A percentile compares a stretch with the other conserved stretches of the same genome.
Conservation (phyloP, 2,797 vertebrate species). For the Pangasius krempfi region DNA sequence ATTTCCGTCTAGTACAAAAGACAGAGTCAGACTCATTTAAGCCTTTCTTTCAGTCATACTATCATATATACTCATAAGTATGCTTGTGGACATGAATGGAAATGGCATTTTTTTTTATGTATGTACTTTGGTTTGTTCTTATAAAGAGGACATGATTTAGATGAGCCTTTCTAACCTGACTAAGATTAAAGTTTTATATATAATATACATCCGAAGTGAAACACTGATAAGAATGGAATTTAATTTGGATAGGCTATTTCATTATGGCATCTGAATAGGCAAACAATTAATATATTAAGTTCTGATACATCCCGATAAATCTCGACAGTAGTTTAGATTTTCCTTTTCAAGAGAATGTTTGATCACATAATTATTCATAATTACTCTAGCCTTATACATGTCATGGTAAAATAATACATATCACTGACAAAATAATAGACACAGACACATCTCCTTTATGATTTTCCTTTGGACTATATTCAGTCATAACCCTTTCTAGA, state of each 20-base stretch:
- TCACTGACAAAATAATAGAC: slow-evolving; percentile 29
- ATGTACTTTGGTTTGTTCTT: slow-evolving; percentile 10
- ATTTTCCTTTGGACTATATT: slow-evolving; percentile 21
- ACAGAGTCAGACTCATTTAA: slow-evolving; percentile 72
- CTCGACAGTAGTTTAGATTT: background rate
- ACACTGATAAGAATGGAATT: background rate
- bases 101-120: slow-evolving; percentile 63
- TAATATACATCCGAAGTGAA: background rate
- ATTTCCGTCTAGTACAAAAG: slow-evolving; percentile 70
- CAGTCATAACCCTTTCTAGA: slow-evolving; percentile 11
- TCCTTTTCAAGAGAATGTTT: slow-evolving; percentile 10
- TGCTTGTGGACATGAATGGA: slow-evolving; percentile 65
- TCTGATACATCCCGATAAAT: background rate
- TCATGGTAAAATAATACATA: background rate
- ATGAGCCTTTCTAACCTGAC: background rate
- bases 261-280: background rate
- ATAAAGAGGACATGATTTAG: background rate
- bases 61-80: slow-evolving; percentile 63
- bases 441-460: background rate
- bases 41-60: slow-evolving; percentile 69
- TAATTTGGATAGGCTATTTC: background rate
- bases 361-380: background rate
- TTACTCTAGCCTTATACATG: background rate
- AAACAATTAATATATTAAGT: background rate
- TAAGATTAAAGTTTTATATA: background rate